Evolutionary conservation across 2,113 vertebrate genomes (phyloP).

Genomic region (Ancistrus triradiatus): DNA sequence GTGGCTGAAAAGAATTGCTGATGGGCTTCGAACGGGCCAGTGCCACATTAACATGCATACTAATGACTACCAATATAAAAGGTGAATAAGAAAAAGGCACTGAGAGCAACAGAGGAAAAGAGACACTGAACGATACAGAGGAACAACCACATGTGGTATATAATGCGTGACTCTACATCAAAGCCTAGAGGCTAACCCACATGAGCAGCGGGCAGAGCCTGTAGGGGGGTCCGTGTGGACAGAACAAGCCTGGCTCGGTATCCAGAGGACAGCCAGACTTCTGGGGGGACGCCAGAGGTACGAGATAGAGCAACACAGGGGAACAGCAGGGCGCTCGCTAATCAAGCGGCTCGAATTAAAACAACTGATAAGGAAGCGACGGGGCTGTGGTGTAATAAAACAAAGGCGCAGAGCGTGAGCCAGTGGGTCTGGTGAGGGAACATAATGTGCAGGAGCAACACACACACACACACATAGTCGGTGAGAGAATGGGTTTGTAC

Average conservation of each 20-base stretch:
- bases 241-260: background rate
- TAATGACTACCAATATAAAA: too few species aligned
- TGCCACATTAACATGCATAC: too few species aligned
- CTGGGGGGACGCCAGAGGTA: background rate
- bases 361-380: conserved; percentile 38
- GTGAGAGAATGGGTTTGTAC: too few species aligned
- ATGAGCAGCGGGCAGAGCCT: background rate
- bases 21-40: too few species aligned
- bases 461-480: too few species aligned
- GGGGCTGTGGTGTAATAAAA: conserved; percentile 27
- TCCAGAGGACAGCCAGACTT: background rate
- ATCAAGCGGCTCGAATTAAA: conserved; percentile 45
- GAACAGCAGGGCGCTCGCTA: conserved; percentile 24
- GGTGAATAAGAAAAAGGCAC: too few species aligned
- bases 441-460: background rate
- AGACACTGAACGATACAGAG: too few species aligned
- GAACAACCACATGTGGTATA: too few species aligned
- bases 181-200: conserved; percentile 41
- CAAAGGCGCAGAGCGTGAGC: background rate
- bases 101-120: too few species aligned
- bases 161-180: too few species aligned
- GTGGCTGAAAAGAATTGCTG: too few species aligned
- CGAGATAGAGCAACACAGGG: conserved; percentile 16
- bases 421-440: background rate
- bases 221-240: background rate